Base-by-base conservation (phyloP, 2,113 vertebrate genomes). In the Hymenochirus boettgeri region DNA sequence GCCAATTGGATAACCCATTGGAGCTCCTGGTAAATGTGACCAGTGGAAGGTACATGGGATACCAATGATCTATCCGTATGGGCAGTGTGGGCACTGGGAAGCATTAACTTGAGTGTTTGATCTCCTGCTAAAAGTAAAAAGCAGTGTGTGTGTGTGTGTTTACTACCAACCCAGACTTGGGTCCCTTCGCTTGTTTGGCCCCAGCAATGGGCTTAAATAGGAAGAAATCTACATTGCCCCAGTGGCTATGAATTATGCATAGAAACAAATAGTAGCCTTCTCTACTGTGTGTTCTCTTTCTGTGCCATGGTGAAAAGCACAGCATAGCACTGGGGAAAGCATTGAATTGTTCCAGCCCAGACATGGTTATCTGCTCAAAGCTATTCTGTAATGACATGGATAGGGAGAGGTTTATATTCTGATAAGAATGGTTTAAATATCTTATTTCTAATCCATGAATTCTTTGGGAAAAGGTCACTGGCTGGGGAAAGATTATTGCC, bases 191-290 rank as follows among this genome's bases (percentile, higher is more conserved):
- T 64, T 58, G 46, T 35, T 65, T 59, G 19, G 70, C 64, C 6
- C 48, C 60, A 69, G 65, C 65, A 66, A 55, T 4, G 72, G 52
- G 60, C 47, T 4, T 69, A 72, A 69, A 70, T 42, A 67, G 52
- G 65, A 72, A 64, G 67, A 63, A 70, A 76, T 73, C 80, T 62
- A 61, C 15, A 61, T 72, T 73, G 73, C 74, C 60, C 42, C 69
- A 77, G 3, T 77, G 19, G 42, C 72, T 67, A 77, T 85, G 78
- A 77, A 73, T 82, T 83, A 81, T 78, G 73, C 80, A 83, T 82
- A 77, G 81, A 74, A 82, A 82, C 83, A 80, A 79, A 81, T 75
- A 61, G 73, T 75, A 61, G 73, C 65, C 10, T 70, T 79, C 77
- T 72, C 77, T 4, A 53, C 69, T 61, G 29, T 56, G 79, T 75